phyloP scores from a whole-genome alignment of 1,140 invertebrate species.

The Pseudachorutes palmiensis region DNA sequence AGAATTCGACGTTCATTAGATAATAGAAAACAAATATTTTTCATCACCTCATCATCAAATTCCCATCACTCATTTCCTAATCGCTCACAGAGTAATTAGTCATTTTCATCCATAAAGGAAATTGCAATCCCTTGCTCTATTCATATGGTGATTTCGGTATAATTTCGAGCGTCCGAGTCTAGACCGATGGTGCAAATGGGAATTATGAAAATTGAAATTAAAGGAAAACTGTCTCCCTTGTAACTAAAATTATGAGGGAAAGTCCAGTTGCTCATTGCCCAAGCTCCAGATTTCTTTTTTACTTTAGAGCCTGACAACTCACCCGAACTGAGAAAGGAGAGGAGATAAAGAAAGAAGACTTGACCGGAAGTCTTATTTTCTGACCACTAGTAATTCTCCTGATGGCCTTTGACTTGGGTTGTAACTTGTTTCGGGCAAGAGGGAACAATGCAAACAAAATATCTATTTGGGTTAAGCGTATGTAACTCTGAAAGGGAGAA shows the following conservation, averaged over 20 bases:
- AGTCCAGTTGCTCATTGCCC: too few species aligned
- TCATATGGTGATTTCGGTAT: background rate
- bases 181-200: too few species aligned
- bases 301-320: too few species aligned
- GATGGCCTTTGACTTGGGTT: background rate
- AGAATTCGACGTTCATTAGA: background rate
- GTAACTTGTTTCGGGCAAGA: slow-evolving; percentile 1
- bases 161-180: too few species aligned
- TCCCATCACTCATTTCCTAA: slow-evolving; percentile 9
- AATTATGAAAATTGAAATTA: background rate
- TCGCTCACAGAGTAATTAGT: slow-evolving; percentile 7
- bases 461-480: slow-evolving; percentile 1
- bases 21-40: slow-evolving; percentile 13
- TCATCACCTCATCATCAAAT: slow-evolving; percentile 12
- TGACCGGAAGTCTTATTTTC: background rate
- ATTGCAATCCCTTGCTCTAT: background rate
- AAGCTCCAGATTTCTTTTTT: too few species aligned
- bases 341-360: background rate
- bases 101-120: background rate
- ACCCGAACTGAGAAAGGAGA: too few species aligned
- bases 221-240: background rate
- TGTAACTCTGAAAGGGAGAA: background rate
- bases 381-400: background rate
- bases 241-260: background rate
- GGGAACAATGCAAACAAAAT: background rate